Conservation (phyloP, 2,113 vertebrate species). For the Melanocharis versteri region DNA sequence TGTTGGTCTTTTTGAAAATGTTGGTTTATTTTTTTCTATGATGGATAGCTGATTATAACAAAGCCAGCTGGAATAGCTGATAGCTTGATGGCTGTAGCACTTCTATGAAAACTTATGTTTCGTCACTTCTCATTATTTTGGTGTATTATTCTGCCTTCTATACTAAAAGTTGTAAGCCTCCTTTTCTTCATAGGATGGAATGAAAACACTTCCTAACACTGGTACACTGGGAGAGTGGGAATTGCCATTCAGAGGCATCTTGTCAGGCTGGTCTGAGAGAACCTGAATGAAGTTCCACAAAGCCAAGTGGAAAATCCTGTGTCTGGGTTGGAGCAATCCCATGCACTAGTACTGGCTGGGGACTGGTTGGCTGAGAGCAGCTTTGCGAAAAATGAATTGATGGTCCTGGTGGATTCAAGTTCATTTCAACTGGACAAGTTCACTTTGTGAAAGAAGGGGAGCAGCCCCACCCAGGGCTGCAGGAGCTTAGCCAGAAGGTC, state of each 20-base stretch:
- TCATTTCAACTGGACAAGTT: background rate
- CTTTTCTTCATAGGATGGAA: background rate
- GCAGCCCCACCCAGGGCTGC: background rate
- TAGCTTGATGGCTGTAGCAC: background rate
- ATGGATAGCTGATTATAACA: background rate
- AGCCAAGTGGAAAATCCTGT: background rate
- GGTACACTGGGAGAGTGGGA: background rate
- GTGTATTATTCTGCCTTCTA: background rate
- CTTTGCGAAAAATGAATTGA: background rate
- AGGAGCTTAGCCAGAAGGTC: background rate
- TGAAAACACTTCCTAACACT: background rate
- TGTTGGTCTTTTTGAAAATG: background rate
- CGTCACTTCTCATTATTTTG: background rate
- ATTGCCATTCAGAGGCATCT: background rate
- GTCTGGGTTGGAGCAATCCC: background rate
- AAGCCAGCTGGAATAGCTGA: background rate
- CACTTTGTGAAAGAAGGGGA: background rate
- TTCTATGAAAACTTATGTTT: background rate
- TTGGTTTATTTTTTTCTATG: background rate
- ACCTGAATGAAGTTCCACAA: background rate
- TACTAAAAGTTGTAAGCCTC: background rate
- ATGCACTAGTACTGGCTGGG: background rate
- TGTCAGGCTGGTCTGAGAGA: background rate
- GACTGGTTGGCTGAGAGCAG: background rate
- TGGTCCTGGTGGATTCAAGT: background rate